Conservation (phyloP, 2,888 invertebrate species). For the Glaucopsyche alexis region DNA sequence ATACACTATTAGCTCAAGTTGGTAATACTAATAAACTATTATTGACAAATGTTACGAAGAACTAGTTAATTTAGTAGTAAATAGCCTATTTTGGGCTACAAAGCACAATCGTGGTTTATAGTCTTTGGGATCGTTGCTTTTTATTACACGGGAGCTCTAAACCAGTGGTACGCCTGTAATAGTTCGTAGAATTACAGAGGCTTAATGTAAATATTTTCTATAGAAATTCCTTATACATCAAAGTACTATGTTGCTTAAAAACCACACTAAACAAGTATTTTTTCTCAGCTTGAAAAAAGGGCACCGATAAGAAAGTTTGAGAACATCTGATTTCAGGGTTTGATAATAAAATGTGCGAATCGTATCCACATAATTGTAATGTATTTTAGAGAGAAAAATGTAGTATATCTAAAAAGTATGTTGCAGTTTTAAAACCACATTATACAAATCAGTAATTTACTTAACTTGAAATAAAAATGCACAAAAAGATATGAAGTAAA, state of each 20-base stretch:
- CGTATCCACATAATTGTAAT: constrained; percentile 36
- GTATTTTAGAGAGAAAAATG: not conserved
- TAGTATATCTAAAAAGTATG: no score
- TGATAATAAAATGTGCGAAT: no score
- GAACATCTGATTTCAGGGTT: no score
- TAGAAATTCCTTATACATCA: not conserved
- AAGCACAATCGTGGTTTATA: constrained; percentile 45
- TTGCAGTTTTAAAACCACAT: no score
- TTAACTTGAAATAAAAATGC: no score
- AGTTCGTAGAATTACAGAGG: not conserved
- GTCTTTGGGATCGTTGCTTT: constrained; percentile 43
- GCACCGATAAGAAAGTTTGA: not conserved
- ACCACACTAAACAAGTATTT: not conserved
- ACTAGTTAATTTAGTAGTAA: constrained; percentile 49
- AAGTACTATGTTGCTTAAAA: not conserved
- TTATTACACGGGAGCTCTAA: constrained; percentile 39
- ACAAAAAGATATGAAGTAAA: no score
- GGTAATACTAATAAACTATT: constrained; percentile 39
- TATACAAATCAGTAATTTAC: no score
- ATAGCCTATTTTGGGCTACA: constrained; percentile 47
- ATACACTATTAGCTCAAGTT: constrained; percentile 33
- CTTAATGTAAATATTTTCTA: not conserved
- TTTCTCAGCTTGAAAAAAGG: not conserved
- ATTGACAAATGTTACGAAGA: constrained; percentile 44
- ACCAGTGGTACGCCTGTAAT: constrained; percentile 8